Evolutionary conservation across 2,888 invertebrate species (phyloP).

Genomic region (Digitonthophagus gazella): DNA sequence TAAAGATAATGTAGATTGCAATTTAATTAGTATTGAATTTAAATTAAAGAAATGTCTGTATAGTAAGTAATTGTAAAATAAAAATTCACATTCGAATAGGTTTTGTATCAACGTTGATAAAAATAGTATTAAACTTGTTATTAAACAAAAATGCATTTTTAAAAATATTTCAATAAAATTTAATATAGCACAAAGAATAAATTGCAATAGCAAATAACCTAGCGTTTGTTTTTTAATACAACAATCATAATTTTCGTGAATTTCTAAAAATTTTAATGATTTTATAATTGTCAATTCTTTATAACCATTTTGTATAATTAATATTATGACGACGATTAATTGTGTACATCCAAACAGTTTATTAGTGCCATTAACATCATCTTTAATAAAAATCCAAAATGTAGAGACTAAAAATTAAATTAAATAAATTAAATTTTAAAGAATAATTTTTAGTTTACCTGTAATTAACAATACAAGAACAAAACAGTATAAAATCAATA

Average conservation of each 20-base stretch:
- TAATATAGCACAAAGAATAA: neutral
- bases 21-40: neutral
- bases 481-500: neutral
- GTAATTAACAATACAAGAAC: neutral
- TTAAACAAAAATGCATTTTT: neutral
- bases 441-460: neutral
- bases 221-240: neutral
- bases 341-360: neutral
- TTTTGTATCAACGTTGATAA: conserved; percentile 9
- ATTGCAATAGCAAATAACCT: neutral
- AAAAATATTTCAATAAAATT: neutral
- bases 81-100: conserved; percentile 8
- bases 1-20: neutral
- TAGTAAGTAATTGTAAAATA: conserved; percentile 14
- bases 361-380: neutral
- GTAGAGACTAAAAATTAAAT: neutral
- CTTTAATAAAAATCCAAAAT: neutral
- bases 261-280: neutral
- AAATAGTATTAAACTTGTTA: neutral
- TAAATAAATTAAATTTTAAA: neutral
- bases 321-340: neutral
- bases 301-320: neutral
- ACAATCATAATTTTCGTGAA: neutral
- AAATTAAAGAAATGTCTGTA: neutral
- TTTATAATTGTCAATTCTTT: neutral